These are phyloP conservation scores for Liopterus haemorrhoidalis DNA, from an alignment of 2,888 invertebrate species.

Conservation along the genomic window DNA sequence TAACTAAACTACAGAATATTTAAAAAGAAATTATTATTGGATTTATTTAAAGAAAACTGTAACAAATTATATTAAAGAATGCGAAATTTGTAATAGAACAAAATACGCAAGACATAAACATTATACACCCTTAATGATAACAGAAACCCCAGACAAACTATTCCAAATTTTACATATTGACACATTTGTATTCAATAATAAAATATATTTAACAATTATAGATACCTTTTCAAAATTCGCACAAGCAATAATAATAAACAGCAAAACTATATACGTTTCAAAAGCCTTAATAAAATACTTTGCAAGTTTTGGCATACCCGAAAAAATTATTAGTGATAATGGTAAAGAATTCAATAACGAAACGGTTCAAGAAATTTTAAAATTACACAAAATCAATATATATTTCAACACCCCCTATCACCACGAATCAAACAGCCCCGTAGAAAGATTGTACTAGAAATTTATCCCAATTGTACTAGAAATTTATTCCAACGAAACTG, in stretches of 20 bases:
- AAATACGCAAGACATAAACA: slow-evolving; percentile 22
- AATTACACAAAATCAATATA: slow-evolving; percentile 17
- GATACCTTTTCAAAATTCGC: slow-evolving; percentile 31
- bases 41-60: slow-evolving; percentile 2
- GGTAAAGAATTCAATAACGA: slow-evolving; percentile 16
- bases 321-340: slow-evolving; percentile 15
- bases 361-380: slow-evolving; percentile 12
- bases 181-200: slow-evolving; percentile 23
- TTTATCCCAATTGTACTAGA: slow-evolving; percentile 10
- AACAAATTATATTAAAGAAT: slow-evolving; percentile 5
- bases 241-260: slow-evolving; percentile 10
- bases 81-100: slow-evolving; percentile 15
- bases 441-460: slow-evolving; percentile 23
- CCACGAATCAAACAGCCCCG: slow-evolving; percentile 19
- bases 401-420: slow-evolving; percentile 19
- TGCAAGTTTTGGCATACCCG: slow-evolving; percentile 6
- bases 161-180: slow-evolving; percentile 28
- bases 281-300: slow-evolving; percentile 13
- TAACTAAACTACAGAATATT: not conserved
- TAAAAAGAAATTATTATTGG: slow-evolving; percentile 2
- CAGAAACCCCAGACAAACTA: slow-evolving; percentile 26
- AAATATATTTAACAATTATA: slow-evolving; percentile 25
- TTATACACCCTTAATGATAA: slow-evolving; percentile 21
- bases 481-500: not conserved
- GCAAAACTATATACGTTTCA: slow-evolving; percentile 6